phyloP scores from a whole-genome alignment of 2,113 vertebrate species.

The Pteropus alecto region DNA sequence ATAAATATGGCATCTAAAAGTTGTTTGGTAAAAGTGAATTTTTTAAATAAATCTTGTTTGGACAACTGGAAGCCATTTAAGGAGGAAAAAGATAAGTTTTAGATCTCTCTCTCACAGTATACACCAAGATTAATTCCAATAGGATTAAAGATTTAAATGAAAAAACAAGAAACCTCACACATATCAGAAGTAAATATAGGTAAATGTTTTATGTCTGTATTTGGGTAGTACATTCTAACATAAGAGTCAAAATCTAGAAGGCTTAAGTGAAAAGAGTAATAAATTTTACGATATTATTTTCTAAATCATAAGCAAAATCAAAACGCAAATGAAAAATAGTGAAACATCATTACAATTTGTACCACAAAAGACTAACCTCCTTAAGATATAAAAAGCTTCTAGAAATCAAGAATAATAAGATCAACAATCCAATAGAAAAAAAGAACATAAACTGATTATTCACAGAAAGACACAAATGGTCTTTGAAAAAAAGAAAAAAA shows the following conservation, averaged over 20 bases:
- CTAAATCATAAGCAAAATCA: background rate
- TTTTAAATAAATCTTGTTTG: background rate
- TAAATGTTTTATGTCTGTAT: background rate
- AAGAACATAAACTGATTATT: background rate
- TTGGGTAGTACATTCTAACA: background rate
- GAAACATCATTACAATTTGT: background rate
- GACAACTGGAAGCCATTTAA: background rate
- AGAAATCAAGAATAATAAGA: background rate
- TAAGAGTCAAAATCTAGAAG: background rate
- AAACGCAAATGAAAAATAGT: background rate
- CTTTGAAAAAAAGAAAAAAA: constrained; percentile 1
- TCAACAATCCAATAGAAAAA: background rate
- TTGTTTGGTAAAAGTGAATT: background rate
- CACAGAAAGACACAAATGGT: background rate
- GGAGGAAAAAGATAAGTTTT: background rate
- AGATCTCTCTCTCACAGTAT: background rate
- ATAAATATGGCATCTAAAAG: background rate
- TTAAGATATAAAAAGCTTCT: background rate
- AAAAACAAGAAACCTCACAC: background rate
- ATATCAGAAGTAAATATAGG: background rate
- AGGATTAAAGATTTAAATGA: background rate
- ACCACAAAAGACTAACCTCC: background rate
- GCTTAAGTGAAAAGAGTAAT: background rate
- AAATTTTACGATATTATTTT: background rate
- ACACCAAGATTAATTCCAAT: background rate